Conservation (phyloP, 2,888 invertebrate species). For the Phyllotreta striolata region DNA sequence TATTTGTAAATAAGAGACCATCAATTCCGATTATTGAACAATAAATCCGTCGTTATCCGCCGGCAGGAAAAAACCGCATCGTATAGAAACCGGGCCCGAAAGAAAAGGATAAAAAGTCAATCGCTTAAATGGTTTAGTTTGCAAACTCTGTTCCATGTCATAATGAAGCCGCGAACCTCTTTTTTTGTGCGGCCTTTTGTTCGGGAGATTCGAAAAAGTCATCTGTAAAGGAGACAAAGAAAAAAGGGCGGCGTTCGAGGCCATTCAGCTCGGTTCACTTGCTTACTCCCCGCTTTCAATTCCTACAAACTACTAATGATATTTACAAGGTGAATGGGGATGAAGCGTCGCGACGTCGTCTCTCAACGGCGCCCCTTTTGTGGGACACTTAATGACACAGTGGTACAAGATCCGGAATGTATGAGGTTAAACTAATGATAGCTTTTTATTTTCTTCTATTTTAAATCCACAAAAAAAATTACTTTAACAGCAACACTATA, state of each 20-base stretch:
- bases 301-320: conserved; percentile 31
- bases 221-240: conserved; percentile 44
- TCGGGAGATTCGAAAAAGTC: conserved; percentile 41
- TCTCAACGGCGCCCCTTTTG: conserved; percentile 24
- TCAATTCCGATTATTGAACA: no score
- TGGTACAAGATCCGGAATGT: not conserved
- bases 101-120: conserved; percentile 41
- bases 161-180: conserved; percentile 41
- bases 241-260: conserved; percentile 38
- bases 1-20: no score
- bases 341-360: conserved; percentile 22
- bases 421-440: conserved; percentile 5
- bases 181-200: conserved; percentile 38
- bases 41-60: not conserved
- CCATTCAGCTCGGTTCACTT: conserved; percentile 47
- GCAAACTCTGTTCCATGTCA: conserved; percentile 38
- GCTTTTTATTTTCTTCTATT: conserved; percentile 10
- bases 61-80: not conserved
- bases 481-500: no score
- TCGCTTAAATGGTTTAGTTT: conserved; percentile 46
- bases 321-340: conserved; percentile 32
- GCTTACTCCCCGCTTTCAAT: conserved; percentile 42
- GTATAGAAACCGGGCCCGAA: conserved; percentile 14
- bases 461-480: no score
- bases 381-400: conserved; percentile 18